Evolutionary conservation across 2,797 vertebrate genomes (phyloP), one percentile per base, ranked within the genome.

Genomic region (Pelochelys cantorii): DNA sequence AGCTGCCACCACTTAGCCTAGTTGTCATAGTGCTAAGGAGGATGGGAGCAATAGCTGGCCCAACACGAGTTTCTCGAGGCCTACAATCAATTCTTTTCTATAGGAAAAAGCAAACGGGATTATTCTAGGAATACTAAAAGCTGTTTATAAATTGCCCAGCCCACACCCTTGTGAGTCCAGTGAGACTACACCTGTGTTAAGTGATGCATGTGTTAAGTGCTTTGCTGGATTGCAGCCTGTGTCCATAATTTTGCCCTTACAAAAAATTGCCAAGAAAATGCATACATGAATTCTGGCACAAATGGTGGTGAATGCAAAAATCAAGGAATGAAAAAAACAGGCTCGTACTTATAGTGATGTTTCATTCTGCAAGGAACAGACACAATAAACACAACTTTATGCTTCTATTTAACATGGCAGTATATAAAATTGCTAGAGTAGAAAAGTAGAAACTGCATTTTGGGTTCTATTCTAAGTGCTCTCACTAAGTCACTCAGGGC

Each of bases 251-350:
- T 89, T n/a, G 88, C 34, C 90, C 37, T 62, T 85, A 75, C 88
- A 77, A 95, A 82, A 96, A 95, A 96, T 96, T 90, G 86, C 92
- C 95, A 96, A 89, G 88, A 93, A 95, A 95, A 94, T 93, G 59
- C 89, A 86, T 74, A 94, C 88, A 94, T 89, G 53, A 87, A 34
- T 90, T 94, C 90, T 96, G 93, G 89, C 92, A 92, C 14, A 81
- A 86, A 3, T 54, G 42, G 56, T 3, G 84, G 34, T 4, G 54
- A 90, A 90, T n/a, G 59, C 22, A 86, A 87, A 86, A 92, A 86
- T 29, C 79, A 93, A 95, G 83, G 86, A 59, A 14, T 59, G 59
- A 29, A 85, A 31, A 92, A 4, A 83, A 91, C 90, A 95, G 89
- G 20, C 77, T 87, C 71, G 7, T 54, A 85, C 37, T 93, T 88